These are phyloP conservation scores for Mycteria americana DNA, from an alignment of 2,797 vertebrate species.

Conservation along the genomic window DNA sequence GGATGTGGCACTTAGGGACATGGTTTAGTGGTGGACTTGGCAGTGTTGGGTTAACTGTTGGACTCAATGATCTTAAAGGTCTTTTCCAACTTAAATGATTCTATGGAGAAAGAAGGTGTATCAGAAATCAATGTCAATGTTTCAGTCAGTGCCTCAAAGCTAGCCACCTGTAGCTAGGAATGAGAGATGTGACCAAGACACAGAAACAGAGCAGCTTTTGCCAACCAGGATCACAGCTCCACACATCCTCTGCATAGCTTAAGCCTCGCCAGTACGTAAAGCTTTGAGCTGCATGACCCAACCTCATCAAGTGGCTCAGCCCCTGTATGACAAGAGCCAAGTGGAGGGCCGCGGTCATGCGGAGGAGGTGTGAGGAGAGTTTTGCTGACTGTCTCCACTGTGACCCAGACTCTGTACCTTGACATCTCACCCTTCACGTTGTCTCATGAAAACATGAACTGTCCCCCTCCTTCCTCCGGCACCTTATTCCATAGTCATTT, in stretches of 20 bases:
- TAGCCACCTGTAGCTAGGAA: neutral
- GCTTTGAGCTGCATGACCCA: neutral
- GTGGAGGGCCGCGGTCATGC: accelerated
- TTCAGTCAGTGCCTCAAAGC: neutral
- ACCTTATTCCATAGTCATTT: neutral
- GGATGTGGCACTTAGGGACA: too few species aligned
- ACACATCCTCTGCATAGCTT: neutral
- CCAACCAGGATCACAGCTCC: neutral
- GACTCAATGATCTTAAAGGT: too few species aligned
- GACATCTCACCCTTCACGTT: neutral
- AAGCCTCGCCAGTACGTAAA: neutral
- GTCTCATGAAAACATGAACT: neutral
- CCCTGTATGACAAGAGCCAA: neutral
- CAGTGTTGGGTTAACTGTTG: too few species aligned
- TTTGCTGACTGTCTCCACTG: neutral
- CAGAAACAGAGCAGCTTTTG: neutral
- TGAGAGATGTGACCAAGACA: neutral
- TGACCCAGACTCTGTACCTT: neutral
- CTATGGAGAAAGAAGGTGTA: neutral
- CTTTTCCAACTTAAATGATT: too few species aligned
- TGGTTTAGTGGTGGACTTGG: too few species aligned
- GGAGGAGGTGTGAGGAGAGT: neutral
- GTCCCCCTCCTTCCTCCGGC: neutral
- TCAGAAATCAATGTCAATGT: accelerated
- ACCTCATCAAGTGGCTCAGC: neutral